These are phyloP conservation scores for Homarus gammarus DNA, from an alignment of 2,888 invertebrate genomes.

Conservation along the genomic window DNA sequence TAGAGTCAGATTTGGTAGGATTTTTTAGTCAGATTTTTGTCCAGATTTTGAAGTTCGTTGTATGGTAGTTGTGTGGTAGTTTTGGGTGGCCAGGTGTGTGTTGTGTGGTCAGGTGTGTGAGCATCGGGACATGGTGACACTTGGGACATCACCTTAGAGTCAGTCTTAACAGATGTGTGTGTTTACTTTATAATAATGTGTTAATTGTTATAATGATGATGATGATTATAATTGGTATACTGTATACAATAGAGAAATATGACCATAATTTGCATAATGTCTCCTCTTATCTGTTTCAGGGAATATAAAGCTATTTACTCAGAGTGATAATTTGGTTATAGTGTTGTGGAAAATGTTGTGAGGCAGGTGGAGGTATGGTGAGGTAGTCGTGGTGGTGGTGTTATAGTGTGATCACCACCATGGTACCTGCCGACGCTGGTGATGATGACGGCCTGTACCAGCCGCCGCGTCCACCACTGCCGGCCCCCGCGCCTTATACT, in stretches of 20 bases:
- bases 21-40: not conserved
- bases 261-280: not conserved
- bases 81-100: too few species aligned
- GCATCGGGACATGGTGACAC: too few species aligned
- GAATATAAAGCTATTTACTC: not conserved
- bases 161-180: too few species aligned
- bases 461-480: slow-evolving; percentile 75
- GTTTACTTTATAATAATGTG: too few species aligned
- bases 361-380: slow-evolving; percentile 14
- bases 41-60: not conserved
- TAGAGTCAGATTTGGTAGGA: too few species aligned
- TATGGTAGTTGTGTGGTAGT: not conserved
- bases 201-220: too few species aligned
- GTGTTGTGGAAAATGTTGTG: slow-evolving; percentile 12
- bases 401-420: slow-evolving; percentile 38
- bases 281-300: not conserved
- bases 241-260: too few species aligned
- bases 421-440: slow-evolving; percentile 71
- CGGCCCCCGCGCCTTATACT: slow-evolving; percentile 73
- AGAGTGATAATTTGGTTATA: not conserved
- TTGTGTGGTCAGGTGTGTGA: slow-evolving; percentile 14
- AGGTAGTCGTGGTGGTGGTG: slow-evolving; percentile 14
- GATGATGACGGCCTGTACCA: slow-evolving; percentile 74
- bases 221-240: too few species aligned
- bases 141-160: too few species aligned